Evolutionary conservation across 2,888 invertebrate species (phyloP).

Genomic region (Drosophila multiciliata): DNA sequence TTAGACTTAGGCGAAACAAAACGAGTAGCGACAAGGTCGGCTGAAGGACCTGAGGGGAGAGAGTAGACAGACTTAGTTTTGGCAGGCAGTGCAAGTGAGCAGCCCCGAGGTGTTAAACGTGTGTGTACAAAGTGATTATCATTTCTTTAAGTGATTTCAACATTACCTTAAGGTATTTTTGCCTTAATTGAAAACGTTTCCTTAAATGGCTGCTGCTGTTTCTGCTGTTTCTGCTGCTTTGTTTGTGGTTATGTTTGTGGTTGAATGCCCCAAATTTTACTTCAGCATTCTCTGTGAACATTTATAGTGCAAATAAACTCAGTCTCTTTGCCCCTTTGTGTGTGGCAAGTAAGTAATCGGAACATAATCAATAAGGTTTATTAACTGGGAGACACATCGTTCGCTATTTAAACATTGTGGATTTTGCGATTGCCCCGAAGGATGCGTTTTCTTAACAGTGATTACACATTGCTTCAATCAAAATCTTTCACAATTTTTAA

Average conservation of each 20-base stretch:
- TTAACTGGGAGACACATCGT: background rate
- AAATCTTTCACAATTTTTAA: background rate
- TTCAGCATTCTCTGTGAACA: slow-evolving; percentile 46
- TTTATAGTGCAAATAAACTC: slow-evolving; percentile 47
- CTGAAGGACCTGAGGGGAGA: too few relatives aligned
- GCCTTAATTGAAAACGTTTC: slow-evolving; percentile 74
- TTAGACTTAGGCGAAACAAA: slow-evolving; percentile 21
- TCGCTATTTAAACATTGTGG: background rate
- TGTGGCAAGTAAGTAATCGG: background rate
- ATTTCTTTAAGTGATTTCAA: slow-evolving; percentile 81
- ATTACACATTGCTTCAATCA: background rate
- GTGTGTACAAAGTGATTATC: slow-evolving; percentile 79
- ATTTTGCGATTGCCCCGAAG: background rate
- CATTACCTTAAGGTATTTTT: slow-evolving; percentile 76
- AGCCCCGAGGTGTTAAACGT: slow-evolving; percentile 72
- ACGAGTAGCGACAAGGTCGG: slow-evolving; percentile 5
- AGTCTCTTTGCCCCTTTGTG: slow-evolving; percentile 2
- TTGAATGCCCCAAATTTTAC: slow-evolving; percentile 57
- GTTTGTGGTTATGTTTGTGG: slow-evolving; percentile 1
- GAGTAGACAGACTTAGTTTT: slow-evolving; percentile 27
- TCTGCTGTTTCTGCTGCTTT: slow-evolving; percentile 42
- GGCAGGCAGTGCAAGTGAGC: slow-evolving; percentile 45
- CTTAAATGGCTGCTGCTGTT: slow-evolving; percentile 61
- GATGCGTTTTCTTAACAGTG: background rate
- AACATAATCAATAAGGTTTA: background rate